Conservation (phyloP, 2,888 invertebrate genomes). For the Eurois occulta region DNA sequence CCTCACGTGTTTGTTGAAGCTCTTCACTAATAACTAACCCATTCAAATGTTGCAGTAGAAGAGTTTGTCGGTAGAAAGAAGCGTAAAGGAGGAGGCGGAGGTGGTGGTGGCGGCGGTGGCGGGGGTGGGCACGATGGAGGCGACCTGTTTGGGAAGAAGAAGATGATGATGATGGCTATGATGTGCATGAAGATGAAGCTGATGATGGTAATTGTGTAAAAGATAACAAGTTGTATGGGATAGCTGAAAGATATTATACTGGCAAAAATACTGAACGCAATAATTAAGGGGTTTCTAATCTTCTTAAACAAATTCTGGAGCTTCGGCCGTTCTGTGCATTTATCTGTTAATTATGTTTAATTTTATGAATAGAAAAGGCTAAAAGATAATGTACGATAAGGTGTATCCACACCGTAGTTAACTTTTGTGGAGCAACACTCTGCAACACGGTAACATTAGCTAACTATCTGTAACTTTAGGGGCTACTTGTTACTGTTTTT, state of each 20-base stretch:
- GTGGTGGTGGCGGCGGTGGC: conserved; percentile 70
- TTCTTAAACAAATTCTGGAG: neutral
- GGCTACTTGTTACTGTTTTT: too few relatives aligned
- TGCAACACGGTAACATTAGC: too few relatives aligned
- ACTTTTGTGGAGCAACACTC: too few relatives aligned
- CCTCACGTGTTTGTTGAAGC: neutral
- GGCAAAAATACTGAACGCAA: neutral
- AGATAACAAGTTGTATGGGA: neutral
- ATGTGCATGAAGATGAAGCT: conserved; percentile 91
- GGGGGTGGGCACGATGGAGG: conserved; percentile 81
- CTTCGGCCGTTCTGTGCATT: neutral
- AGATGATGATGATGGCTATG: conserved; percentile 92
- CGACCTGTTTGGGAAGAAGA: conserved; percentile 87
- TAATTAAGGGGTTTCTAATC: neutral
- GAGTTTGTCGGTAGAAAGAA: conserved; percentile 86
- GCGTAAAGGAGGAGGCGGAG: conserved; percentile 82
- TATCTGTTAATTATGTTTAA: neutral
- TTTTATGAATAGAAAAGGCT: neutral
- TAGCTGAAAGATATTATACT: neutral
- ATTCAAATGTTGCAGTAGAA: conserved; percentile 75
- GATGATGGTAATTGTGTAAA: conserved; percentile 85
- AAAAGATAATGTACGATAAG: neutral
- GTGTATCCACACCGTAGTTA: too few relatives aligned
- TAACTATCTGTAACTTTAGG: too few relatives aligned
- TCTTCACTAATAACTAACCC: neutral